Evolutionary conservation across 2,113 vertebrate genomes (phyloP), one percentile per base, ranked within the genome.

Genomic region (Anguilla rostrata): DNA sequence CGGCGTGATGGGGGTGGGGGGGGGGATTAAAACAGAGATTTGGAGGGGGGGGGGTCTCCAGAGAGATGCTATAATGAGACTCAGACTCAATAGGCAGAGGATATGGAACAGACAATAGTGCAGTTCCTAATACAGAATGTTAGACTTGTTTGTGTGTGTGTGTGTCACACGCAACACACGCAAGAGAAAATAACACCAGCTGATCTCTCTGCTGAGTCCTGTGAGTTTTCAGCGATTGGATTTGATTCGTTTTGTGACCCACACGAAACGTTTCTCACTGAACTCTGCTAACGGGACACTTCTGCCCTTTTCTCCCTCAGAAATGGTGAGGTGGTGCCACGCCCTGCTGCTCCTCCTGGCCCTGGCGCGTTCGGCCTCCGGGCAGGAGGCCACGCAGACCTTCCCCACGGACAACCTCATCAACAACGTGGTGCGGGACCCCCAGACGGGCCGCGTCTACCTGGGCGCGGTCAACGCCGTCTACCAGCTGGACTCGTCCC

Each of bases 401-500:
- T 96, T 95, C 87, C 78, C 12, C 60, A 97, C 97, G 0, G 5
- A 85, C 1, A 95, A 91, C 0, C 93, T 95, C 83, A 96, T 99
- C 90, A 99, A 97, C 93, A 98, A 98, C 82, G 93, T 99, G 88
- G 96, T 94, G 0, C 92, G 94, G 84, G 94, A 99, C 6, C 87
- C 93, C 0, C 91, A 83, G 1, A 97, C 97, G 0, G 97, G 97
- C 1, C 94, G 91, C 9, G 95, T 99, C 46, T 99, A 99, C 83
- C 87, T 98, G 79, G 98, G 98, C 20, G 97, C 97, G 0, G 95
- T 99, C 88, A 98, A 99, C 84, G n/a, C 63, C 0, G 92, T 99
- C 4, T 94, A 97, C 94, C 98, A 99, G 91, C 95, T 99, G 89
- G 92, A 90, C 71, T 79, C 93, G 0, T 87, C 93, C 71, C 93